A percentile compares a stretch with the other conserved stretches of the same genome.
These are phyloP conservation scores for Paramormyrops kingsleyae DNA, from an alignment of 2,113 vertebrate genomes.

Conservation along the genomic window DNA sequence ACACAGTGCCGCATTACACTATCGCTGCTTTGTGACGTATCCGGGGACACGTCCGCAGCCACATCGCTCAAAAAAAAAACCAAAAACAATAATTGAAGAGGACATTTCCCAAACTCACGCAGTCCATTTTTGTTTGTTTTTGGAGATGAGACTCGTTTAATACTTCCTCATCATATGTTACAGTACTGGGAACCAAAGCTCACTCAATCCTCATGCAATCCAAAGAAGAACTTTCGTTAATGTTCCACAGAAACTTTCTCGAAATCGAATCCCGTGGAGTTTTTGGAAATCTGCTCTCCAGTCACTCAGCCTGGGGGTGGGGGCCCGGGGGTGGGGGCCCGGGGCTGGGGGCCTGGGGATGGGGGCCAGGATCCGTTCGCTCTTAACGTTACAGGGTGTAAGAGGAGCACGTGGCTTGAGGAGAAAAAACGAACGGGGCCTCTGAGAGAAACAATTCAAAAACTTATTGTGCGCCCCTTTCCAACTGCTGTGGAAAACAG, in stretches of 20 bases:
- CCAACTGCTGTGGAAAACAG: conserved; percentile 6
- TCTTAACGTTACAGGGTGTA: neutral
- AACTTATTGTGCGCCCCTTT: conserved; percentile 2
- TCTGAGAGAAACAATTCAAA: neutral
- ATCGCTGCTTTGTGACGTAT: neutral
- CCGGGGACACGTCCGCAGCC: neutral
- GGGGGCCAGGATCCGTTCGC: neutral
- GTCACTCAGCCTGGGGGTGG: neutral
- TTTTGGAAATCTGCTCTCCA: neutral
- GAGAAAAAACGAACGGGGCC: neutral
- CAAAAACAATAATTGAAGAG: neutral
- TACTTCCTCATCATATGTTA: neutral
- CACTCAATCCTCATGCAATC: neutral
- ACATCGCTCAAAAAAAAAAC: neutral
- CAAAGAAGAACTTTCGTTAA: neutral
- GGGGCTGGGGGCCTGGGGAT: neutral
- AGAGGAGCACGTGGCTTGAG: neutral
- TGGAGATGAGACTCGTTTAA: neutral
- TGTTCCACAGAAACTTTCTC: neutral
- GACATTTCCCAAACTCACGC: neutral
- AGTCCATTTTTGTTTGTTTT: neutral
- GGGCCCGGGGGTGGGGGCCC: neutral
- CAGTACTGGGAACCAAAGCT: neutral
- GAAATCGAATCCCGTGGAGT: neutral
- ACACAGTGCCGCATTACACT: neutral